Evolutionary conservation across 2,797 vertebrate species (phyloP).

Genomic region (Mormyrops boulengeri): DNA sequence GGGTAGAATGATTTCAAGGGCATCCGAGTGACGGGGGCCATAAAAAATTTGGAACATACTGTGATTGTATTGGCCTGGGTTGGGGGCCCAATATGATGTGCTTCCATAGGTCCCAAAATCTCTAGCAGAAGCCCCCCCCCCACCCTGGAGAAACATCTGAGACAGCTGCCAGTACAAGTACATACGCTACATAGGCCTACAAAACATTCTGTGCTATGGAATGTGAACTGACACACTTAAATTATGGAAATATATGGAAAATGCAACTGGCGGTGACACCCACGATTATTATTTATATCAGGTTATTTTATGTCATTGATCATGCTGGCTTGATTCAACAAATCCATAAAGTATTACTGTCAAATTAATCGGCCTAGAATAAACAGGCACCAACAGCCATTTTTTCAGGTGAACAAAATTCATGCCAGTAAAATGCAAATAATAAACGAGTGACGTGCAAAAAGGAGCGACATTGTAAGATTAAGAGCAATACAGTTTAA

Average conservation of each 20-base stretch:
- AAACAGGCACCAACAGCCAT: background rate
- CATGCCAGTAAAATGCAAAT: background rate
- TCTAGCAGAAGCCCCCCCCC: background rate
- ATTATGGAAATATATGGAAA: background rate
- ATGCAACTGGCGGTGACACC: constrained; percentile 28
- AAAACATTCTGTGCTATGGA: background rate
- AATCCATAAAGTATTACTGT: constrained; percentile 37
- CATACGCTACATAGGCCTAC: background rate
- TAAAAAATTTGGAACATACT: background rate
- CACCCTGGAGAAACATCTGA: background rate
- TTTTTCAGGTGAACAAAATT: background rate
- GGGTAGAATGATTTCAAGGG: background rate
- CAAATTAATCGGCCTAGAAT: constrained; percentile 24
- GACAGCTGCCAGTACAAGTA: background rate
- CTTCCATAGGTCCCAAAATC: background rate
- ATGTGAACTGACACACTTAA: background rate
- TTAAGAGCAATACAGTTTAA: background rate
- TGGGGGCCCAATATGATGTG: background rate
- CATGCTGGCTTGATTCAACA: constrained; percentile 32
- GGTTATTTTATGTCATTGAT: constrained; percentile 56
- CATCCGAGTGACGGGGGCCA: background rate
- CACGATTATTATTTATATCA: constrained; percentile 28
- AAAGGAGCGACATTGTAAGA: background rate
- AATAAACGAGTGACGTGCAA: background rate
- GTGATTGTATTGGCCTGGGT: background rate